Evolutionary conservation across 2,113 vertebrate species (phyloP).

Genomic region (Clarias gariepinus): DNA sequence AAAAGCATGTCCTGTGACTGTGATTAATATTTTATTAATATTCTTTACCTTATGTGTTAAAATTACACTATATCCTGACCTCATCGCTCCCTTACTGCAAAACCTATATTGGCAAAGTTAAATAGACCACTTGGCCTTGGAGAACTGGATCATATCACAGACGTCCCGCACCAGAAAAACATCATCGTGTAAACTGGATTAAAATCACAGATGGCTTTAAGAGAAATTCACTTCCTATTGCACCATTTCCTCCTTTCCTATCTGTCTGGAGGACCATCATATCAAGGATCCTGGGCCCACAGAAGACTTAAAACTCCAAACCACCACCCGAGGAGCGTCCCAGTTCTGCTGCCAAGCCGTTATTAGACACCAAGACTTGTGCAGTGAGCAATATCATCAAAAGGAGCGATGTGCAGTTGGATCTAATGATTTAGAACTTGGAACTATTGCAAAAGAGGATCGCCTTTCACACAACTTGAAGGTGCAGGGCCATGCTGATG

Average conservation of each 20-base stretch:
- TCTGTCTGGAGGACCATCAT: conserved; percentile 56
- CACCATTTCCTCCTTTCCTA: conserved; percentile 57
- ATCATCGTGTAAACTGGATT: conserved; percentile 49
- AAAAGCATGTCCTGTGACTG: too few species aligned
- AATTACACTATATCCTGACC: conserved; percentile 34
- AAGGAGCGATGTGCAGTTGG: conserved; percentile 34
- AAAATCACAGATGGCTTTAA: conserved; percentile 57
- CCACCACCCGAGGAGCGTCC: conserved; percentile 55
- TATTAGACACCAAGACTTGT: conserved; percentile 44
- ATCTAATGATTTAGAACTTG: conserved; percentile 60
- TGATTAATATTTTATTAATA: background rate
- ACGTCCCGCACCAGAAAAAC: conserved; percentile 16
- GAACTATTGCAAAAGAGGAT: conserved; percentile 60
- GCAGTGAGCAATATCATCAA: conserved; percentile 26
- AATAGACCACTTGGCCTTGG: conserved; percentile 48
- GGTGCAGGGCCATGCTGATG: conserved; percentile 39
- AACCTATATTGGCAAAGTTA: conserved; percentile 18
- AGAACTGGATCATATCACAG: conserved; percentile 5
- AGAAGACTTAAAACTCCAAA: conserved; percentile 46
- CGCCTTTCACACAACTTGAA: conserved; percentile 34
- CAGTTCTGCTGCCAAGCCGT: conserved; percentile 55
- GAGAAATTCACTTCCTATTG: conserved; percentile 62
- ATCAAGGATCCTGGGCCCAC: conserved; percentile 56
- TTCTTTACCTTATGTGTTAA: conserved; percentile 34
- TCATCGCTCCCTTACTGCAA: conserved; percentile 45